Evolutionary conservation across 2,113 vertebrate species (phyloP).

Genomic region (Nyctibius bracteatus): DNA sequence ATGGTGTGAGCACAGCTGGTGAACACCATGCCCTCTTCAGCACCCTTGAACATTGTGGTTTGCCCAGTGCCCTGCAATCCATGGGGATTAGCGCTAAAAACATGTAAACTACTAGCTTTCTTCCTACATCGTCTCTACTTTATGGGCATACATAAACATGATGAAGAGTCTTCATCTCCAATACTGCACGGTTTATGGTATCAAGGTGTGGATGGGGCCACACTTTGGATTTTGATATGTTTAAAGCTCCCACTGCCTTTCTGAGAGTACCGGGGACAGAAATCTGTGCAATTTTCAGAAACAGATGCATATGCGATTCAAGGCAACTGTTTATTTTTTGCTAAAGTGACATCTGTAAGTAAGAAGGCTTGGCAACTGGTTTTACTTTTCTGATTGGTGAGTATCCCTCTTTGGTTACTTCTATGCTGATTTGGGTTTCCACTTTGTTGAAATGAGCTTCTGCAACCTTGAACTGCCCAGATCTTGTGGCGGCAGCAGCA

Average conservation of each 20-base stretch:
- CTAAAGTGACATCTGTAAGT: background rate
- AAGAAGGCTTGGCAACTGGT: background rate
- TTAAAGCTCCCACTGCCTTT: background rate
- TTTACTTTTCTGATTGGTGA: background rate
- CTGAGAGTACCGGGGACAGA: background rate
- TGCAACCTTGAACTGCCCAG: background rate
- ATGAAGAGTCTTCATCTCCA: background rate
- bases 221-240: background rate
- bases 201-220: background rate
- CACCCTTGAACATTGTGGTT: background rate
- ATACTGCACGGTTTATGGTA: accelerated
- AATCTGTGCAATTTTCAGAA: background rate
- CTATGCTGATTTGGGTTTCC: background rate
- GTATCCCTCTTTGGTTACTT: background rate
- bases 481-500: background rate
- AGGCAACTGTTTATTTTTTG: background rate
- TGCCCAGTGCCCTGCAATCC: background rate
- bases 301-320: background rate
- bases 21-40: background rate
- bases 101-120: background rate
- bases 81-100: background rate
- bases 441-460: background rate
- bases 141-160: background rate
- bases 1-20: background rate
- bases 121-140: background rate